Conservation (phyloP, 2,888 invertebrate species). For the Epirrhoe tristata region DNA sequence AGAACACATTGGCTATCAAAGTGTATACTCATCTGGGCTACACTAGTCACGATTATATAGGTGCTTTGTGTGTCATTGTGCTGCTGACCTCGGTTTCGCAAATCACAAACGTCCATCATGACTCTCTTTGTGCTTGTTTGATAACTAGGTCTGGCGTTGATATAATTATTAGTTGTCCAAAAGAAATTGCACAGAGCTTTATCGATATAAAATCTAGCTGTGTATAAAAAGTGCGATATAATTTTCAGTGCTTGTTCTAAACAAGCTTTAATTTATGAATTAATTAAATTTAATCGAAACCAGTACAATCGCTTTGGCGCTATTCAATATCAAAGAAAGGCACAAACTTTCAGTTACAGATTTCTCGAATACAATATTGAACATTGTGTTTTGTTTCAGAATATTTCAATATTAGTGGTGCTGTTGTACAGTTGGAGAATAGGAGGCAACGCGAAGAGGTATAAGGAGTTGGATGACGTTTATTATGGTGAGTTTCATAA, state of each 20-base stretch:
- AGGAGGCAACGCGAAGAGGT: slow-evolving; percentile 89
- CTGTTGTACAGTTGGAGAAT: slow-evolving; percentile 91
- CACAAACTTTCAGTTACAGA: not conserved
- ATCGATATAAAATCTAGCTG: no score
- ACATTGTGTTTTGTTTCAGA: slow-evolving; percentile 83
- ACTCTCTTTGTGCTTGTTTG: not conserved
- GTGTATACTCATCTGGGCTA: not conserved
- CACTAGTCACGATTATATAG: not conserved
- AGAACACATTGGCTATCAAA: not conserved
- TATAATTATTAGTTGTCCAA: not conserved
- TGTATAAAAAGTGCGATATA: not conserved
- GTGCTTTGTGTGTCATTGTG: not conserved
- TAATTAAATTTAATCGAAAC: not conserved
- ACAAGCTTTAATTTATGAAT: not conserved
- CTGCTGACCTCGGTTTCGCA: not conserved
- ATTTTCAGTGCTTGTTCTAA: not conserved
- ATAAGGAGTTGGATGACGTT: slow-evolving; percentile 89
- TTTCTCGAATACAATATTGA: not conserved
- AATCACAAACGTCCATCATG: not conserved
- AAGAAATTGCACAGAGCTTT: not conserved
- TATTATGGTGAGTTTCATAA: slow-evolving; percentile 87
- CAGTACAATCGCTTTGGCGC: not conserved
- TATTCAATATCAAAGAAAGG: slow-evolving; percentile 1
- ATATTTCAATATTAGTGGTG: slow-evolving; percentile 90
- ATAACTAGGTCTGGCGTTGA: not conserved